Base-by-base conservation (phyloP, 2,797 vertebrate genomes). In the Crocidura indochinensis region DNA sequence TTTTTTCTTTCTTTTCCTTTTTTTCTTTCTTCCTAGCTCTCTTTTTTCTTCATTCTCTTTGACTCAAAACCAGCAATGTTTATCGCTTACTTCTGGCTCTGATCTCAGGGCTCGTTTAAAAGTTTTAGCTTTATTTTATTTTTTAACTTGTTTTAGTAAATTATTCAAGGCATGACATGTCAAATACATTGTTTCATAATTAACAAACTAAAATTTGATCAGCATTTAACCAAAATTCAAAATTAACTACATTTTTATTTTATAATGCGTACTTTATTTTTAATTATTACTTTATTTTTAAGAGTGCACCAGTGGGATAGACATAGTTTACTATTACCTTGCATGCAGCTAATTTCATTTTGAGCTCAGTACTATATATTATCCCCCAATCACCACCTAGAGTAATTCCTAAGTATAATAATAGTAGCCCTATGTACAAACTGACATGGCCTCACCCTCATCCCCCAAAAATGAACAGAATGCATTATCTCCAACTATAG, bases 181-280 rank as follows among this genome's bases (percentile, higher is more conserved):
- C 20, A 74, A 82, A n/a, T 65, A 74, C 3, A 46, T 26, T 64
- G 26, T 74, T 95, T 85, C n/a, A 68, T 10, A 44, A 47, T 26
- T 84, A 9, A 87, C 62, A 80, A 10, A 56, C 2, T n/a, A 51
- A 62, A 77, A 31, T 77, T 17, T 53, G 51, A 56, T 56, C 38
- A 46, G 6, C 65, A 11, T 38, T 87, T 73, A 9, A 27, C 29
- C 79, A 38, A 78, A 94, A 80, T 53, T 84, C 10, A 87, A 74
- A 84, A 62, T 73, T 86, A 94, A 84, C 17, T 69, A 47, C 56
- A 1, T n/a, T 8, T 65, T 65, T 67, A 83, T 26, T 73, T 65
- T 8, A 64, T 24, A 44, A 20, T 14, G 5, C 49, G 73, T 47
- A 73, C 84, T 90, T 81, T 4, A 93, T 38, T 68, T 68, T 68